Base-by-base conservation (phyloP, 2,888 invertebrate genomes). In the Eupithecia centaureata region DNA sequence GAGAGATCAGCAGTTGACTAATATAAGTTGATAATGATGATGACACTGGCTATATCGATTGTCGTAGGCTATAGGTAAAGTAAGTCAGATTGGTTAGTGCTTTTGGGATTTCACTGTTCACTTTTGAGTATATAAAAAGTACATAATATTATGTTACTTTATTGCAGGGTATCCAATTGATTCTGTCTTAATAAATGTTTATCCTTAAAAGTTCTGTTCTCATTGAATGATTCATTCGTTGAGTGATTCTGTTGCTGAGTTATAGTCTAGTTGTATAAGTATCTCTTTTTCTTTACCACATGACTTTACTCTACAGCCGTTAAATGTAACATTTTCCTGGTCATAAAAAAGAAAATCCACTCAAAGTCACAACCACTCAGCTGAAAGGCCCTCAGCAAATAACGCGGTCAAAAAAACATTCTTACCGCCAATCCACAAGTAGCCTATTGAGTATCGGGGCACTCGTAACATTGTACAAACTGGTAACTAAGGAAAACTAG, bases 401-500 rank as follows among this genome's bases (percentile, higher is more conserved):
- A 66, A 52, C 61, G 52, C 66, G 59, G 66, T 65, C 64, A 67
- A 72, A 66, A 68, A 71, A 71, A 74, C 68, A 70, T 71, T 71
- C 72, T 71, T 67, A 63, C 33, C 51, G 61, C 64, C 72, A 74
- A 76, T 72, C 73, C 71, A 76, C 73, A 73, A 73, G 73, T 72
- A 77, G 76, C 71, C 76, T 71, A 74, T 76, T 73, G 77, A 73
- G 76, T 71, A 74, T 76, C 72, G 77, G 72, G 75, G 71, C 75
- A 61, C 66, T 70, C 66, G 57, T 60, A 71, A 79, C 78, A 80
- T 76, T 74, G 79, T 78, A 85, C 83, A 82, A 83, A 82, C 80
- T 80, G 83, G 81, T 82, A 82, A 85, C 83, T 84, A 85, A 85
- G 85, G 83, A 84, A 73, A 72, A 88, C 32, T 57, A 33, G 57